Base-by-base conservation (phyloP, 2,797 vertebrate species). In the Holocentrus rufus region DNA sequence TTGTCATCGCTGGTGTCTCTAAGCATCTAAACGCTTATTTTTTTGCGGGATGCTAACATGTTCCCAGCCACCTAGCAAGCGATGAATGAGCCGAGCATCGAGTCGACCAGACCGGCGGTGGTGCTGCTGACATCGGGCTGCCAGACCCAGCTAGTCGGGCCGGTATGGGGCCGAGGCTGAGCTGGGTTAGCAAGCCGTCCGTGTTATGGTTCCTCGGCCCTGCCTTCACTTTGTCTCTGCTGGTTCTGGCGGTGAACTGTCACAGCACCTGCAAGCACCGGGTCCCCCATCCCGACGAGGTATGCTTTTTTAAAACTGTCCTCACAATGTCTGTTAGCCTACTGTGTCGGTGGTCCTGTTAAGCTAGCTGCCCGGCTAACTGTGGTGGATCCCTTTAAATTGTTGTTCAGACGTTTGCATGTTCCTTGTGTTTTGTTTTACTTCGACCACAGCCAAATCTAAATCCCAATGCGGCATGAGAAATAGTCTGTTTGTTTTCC, bases 211-310 rank as follows among this genome's bases (percentile, higher is more conserved):
- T 79, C 74, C 67, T 91, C 71, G 68, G 81, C 39, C 65, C 81
- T 1, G 84, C 20, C 23, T 80, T 89, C 11, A 3, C 87, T 31
- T 13, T 91, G 6, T 83, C 82, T 4, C 47, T 87, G 36, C 82
- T 92, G 58, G 77, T 80, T 9, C 69, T 79, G 27, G 36, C 76
- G 5, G 90, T 70, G 39, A 88, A 84, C 75, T 81, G 90, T 61
- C 90, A 93, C 54, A 80, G 87, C 23, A 76, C 88, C 60, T 94
- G 93, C 81, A 82, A 39, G n/a, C 93, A 95, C 88, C 85, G 80
- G 78, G 87, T 85, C 25, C 93, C 93, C 1, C 10, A 73, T 71
- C 77, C 86, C 0, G 60, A 69, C 1, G 91, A 95, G 92, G 94
- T 94, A 39, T 11, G 10, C 9, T 11, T 11, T 13, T 1, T 11